phyloP scores from a whole-genome alignment of 2,113 vertebrate genomes.

The Microcebus jonahi region DNA sequence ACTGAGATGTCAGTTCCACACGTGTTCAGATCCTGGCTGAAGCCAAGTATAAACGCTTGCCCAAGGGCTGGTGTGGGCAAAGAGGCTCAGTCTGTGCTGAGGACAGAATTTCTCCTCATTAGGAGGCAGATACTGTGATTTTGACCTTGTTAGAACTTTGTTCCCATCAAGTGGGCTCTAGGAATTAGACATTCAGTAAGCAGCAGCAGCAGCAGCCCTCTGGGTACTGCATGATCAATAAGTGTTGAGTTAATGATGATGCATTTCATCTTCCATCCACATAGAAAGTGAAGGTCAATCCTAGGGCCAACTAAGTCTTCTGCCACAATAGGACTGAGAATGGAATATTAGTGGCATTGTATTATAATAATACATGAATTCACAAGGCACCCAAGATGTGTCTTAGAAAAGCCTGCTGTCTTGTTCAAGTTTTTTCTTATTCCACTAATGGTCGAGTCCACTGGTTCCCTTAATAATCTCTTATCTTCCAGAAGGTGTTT shows the following conservation, averaged over 20 bases:
- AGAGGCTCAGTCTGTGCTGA: neutral
- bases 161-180: neutral
- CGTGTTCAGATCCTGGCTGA: neutral
- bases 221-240: slow-evolving; percentile 18
- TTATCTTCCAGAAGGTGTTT: slow-evolving; percentile 27
- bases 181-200: slow-evolving; percentile 12
- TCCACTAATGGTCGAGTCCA: neutral
- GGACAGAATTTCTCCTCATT: neutral
- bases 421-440: slow-evolving; percentile 34
- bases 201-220: neutral
- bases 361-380: neutral
- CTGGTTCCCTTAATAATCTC: slow-evolving; percentile 9
- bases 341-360: neutral
- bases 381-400: neutral
- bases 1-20: neutral
- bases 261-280: neutral
- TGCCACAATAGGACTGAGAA: neutral
- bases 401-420: slow-evolving; percentile 26
- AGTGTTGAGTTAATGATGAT: slow-evolving; percentile 11
- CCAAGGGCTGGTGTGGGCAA: neutral
- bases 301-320: neutral
- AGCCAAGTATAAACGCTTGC: neutral
- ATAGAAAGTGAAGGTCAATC: neutral
- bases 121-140: neutral
- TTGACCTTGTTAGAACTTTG: slow-evolving; percentile 34